phyloP scores from a whole-genome alignment of 2,113 vertebrate genomes.

The Dunckerocampus dactyliophorus region DNA sequence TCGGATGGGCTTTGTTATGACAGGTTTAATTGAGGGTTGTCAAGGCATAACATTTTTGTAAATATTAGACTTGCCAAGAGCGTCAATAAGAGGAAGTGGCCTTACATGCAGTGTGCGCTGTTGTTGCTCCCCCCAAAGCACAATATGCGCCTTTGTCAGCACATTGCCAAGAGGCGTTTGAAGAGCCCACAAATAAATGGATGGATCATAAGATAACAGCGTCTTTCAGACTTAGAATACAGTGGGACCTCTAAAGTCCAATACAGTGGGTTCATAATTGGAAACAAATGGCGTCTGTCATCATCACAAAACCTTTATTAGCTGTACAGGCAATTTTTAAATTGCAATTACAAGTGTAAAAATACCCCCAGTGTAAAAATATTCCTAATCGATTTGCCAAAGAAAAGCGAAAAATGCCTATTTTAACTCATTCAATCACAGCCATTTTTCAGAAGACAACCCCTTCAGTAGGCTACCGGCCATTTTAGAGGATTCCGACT shows the following conservation, averaged over 20 bases:
- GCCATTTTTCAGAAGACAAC: too few species aligned
- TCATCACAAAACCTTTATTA: too few species aligned
- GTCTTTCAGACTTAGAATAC: neutral
- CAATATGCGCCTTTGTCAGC: constrained; percentile 70
- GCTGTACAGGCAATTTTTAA: too few species aligned
- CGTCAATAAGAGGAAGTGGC: constrained; percentile 70
- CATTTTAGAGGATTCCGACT: too few species aligned
- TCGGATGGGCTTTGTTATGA: constrained; percentile 76
- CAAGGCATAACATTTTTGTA: constrained; percentile 75
- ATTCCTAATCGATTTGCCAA: too few species aligned
- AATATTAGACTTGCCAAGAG: constrained; percentile 75
- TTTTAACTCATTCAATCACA: too few species aligned
- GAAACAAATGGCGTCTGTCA: too few species aligned
- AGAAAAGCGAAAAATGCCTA: too few species aligned
- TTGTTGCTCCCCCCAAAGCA: constrained; percentile 53
- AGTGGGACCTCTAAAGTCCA: neutral
- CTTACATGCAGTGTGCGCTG: constrained; percentile 43
- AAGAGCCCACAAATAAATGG: neutral
- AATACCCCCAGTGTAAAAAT: too few species aligned
- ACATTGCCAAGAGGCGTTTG: constrained; percentile 58
- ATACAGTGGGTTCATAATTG: too few species aligned
- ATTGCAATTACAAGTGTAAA: too few species aligned
- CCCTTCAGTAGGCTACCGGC: too few species aligned
- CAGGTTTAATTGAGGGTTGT: constrained; percentile 81
- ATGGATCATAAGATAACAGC: neutral